Percentiles rank a stretch among this genome's conserved stretches.
phyloP scores from a whole-genome alignment of 2,888 invertebrate species.

The Rosalia funebris region DNA sequence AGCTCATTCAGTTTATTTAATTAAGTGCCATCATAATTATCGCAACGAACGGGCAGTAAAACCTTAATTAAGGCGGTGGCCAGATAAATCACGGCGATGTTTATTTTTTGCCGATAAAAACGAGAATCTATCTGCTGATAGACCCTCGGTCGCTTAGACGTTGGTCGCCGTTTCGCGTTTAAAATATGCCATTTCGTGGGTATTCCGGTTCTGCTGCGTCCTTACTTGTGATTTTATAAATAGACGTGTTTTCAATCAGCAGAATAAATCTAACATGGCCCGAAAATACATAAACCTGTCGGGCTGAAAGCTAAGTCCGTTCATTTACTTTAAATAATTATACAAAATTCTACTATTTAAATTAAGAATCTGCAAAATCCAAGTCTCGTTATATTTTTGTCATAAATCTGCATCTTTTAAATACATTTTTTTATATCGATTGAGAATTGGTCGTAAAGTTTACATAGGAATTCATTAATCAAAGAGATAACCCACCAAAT shows the following conservation, averaged over 20 bases:
- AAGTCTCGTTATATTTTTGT: too few relatives aligned
- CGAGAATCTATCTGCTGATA: too few relatives aligned
- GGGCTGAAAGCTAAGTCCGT: neutral
- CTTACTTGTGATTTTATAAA: slow-evolving; percentile 5
- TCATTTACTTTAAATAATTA: neutral
- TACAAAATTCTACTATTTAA: too few relatives aligned
- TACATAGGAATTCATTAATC: too few relatives aligned
- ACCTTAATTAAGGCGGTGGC: neutral
- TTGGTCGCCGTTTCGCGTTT: neutral
- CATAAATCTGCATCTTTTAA: too few relatives aligned
- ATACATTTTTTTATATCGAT: too few relatives aligned
- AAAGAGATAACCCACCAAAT: too few relatives aligned
- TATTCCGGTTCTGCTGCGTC: slow-evolving; percentile 24
- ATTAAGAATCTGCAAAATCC: too few relatives aligned
- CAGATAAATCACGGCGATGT: neutral
- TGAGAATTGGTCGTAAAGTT: too few relatives aligned
- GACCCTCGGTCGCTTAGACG: too few relatives aligned
- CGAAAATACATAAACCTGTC: neutral
- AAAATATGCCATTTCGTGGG: slow-evolving; percentile 26
- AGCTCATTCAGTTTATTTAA: neutral
- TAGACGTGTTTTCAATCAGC: slow-evolving; percentile 12
- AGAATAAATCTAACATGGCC: neutral
- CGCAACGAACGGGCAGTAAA: neutral
- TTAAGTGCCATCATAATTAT: neutral
- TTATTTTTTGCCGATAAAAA: neutral